Evolutionary conservation across 2,113 vertebrate genomes (phyloP), one percentile per base, ranked within the genome.

Genomic region (Leuciscus idus): DNA sequence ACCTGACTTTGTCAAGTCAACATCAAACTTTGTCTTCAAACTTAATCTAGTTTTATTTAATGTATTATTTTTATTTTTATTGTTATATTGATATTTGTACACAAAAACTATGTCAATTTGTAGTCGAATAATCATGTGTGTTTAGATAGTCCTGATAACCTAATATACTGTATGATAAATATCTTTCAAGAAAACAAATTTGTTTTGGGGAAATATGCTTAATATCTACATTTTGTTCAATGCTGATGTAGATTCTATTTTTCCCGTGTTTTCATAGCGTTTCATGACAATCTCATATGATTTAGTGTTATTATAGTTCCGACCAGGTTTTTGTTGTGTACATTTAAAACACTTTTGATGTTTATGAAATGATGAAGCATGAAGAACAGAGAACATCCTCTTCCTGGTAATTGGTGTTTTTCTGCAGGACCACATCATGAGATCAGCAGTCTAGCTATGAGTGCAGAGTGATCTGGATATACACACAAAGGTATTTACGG

Each of bases 401-500:
- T 81, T 81, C 59, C 36, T 81, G 23, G 36, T 43, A 62, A 43
- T 15, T 62, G 23, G 39, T 62, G 52, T 78, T 59, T 76, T 77
- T 33, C 21, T 64, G n/a, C 62, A 13, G 43, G 26, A 28, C 46
- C 19, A 13, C 80, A 55, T 70, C 62, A 68, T 50, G n/a, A 68
- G 80, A 82, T 68, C 62, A 36, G 61, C 77, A 30, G 26, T 48
- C 28, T 19, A 70, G 43, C 62, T 39, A 33, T 70, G 26, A 15
- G 64, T 57, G 26, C 30, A 84, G n/a, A 82, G 68, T 15, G 15
- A 36, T 77, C 33, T 46, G 62, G 68, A 80, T 28, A 62, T 21
- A 57, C 55, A 19, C 86, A 79, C 21, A 74, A 6, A 28, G 39
- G 21, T 81, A 82, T 66, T 82, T 82, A 48, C 23, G 46, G 62